Base-by-base conservation (phyloP, 2,797 vertebrate species). In the Lacerta bilineata region DNA sequence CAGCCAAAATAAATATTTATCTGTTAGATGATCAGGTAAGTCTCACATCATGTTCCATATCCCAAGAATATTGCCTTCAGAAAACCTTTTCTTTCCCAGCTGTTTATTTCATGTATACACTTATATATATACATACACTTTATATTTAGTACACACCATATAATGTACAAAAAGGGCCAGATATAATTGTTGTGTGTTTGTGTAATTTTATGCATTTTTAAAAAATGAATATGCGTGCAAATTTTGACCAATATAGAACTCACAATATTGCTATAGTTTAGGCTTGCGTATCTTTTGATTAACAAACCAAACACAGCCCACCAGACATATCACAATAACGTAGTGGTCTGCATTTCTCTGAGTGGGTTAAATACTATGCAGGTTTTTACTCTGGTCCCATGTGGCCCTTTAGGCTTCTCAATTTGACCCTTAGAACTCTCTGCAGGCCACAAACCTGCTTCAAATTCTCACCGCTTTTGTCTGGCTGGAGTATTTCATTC, bases 1-100 rank as follows among this genome's bases (percentile, higher is more conserved):
- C 13, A 74, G 15, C 43, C 55, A 69, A 85, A 66, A 85, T 77
- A 66, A 78, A 78, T 86, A 50, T 46, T 86, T 79, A 36, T 79
- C 64, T 87, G 71, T 80, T 18, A 64, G 25, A 72, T 61, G 55
- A 64, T n/a, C 36, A 75, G 27, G 13, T 61, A 71, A 43, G 29
- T 23, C 55, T n/a, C 55, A 64, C 18, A 39, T 66, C 36, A 71
- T n/a, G 39, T 23, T 39, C 20, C 17, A 64, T 18, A 39, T 66
- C 36, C 18, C 18, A 64, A 64, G 25, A 74, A 75, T 39, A 59
- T 75, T 23, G 11, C 4, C 33, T 39, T 25, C 15, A 59, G 72
- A 84, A 75, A 36, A 20, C 36, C 33, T 61, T 84, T 59, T 75
- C 36, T 85, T 20, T 59, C 17, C 3, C 27, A 41, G 17, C 83